A percentile compares a stretch with the other conserved stretches of the same genome.
Evolutionary conservation across 2,797 vertebrate genomes (phyloP).

Genomic region (Botia almorhae): DNA sequence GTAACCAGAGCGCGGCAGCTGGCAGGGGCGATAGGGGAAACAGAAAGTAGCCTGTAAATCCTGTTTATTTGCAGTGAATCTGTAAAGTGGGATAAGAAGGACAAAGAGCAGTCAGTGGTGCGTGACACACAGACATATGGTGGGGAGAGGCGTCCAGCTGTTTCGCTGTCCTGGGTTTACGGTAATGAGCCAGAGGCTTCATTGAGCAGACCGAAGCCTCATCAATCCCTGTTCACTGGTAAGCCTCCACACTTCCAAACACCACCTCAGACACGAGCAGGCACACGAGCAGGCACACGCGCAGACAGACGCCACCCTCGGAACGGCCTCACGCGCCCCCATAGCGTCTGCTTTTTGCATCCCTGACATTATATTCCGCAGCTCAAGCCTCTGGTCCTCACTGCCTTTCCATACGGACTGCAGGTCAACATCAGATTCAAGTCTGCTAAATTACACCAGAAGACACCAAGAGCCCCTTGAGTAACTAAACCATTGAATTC

Average conservation of each 20-base stretch:
- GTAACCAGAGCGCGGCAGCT: conserved; percentile 34
- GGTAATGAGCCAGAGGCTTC: conserved; percentile 62
- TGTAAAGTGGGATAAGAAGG: conserved; percentile 59
- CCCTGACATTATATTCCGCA: conserved; percentile 34
- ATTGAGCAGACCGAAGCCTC: conserved; percentile 59
- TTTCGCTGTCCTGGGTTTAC: conserved; percentile 60
- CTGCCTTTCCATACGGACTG: conserved; percentile 16
- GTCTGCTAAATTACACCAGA: not conserved
- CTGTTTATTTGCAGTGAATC: conserved; percentile 58
- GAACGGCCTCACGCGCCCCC: conserved; percentile 19
- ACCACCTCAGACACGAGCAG: conserved; percentile 2
- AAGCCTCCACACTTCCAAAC: conserved; percentile 43
- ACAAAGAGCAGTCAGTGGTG: conserved; percentile 57
- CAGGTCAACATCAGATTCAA: conserved; percentile 15
- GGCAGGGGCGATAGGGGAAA: conserved; percentile 26
- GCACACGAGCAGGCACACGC: not conserved
- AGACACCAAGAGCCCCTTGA: not conserved
- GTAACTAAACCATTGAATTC: not conserved
- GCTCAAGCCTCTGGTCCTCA: conserved; percentile 16
- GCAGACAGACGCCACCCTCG: not conserved
- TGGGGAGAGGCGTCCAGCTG: conserved; percentile 61
- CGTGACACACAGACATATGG: conserved; percentile 62
- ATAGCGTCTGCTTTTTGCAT: conserved; percentile 37
- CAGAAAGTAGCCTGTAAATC: conserved; percentile 44
- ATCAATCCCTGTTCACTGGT: conserved; percentile 58